Base-by-base conservation (phyloP, 1,140 invertebrate species). In the Drosophila kikkawai region DNA sequence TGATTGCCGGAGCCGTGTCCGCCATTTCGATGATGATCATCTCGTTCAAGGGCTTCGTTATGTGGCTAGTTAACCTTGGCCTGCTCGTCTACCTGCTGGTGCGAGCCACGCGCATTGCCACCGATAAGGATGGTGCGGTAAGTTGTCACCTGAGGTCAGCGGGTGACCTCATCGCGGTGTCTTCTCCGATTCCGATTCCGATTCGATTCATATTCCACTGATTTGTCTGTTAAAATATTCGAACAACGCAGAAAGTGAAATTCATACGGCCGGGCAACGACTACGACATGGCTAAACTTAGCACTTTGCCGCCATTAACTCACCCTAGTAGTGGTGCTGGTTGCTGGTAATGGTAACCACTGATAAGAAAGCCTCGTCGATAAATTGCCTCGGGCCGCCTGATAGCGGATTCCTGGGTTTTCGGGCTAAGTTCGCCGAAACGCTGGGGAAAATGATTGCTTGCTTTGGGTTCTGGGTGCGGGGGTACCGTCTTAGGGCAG, bases 11-110 rank as follows among this genome's bases (percentile, higher is more conserved):
- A 1, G 78, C 58, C 37, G 80, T 86, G 17, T 79, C 79, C 7
- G 68, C 92, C 22, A 87, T 91, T 0, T 58, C 91, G 8, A 92
- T 93, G 92, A 90, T 93, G 91, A 76, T 91, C 29, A 85, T 93
- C n/a, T 79, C 92, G 4, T 87, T 93, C 42, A 92, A 92, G 59
- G 92, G 92, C 17, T 93, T 92, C 55, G 37, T 92, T 17, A 41
- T 93, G 47, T 92, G 90, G 91, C 29, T 91, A 15, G 79, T 93
- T 6, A 93, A 93, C 75, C n/a, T 92, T 13, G 26, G 48, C 4
- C 45, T 92, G 51, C 56, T 85, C n/a, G 22, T 82, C 57, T 82
- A 78, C 60, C 48, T 93, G 17, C 17, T 90, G 4, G 44, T 75
- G 32, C 67, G 73, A 13, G 91, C 84, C 11, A 47, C 56, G 6